These are phyloP conservation scores for Cremastinae sp. DNA, from an alignment of 2,888 invertebrate species.

Conservation along the genomic window DNA sequence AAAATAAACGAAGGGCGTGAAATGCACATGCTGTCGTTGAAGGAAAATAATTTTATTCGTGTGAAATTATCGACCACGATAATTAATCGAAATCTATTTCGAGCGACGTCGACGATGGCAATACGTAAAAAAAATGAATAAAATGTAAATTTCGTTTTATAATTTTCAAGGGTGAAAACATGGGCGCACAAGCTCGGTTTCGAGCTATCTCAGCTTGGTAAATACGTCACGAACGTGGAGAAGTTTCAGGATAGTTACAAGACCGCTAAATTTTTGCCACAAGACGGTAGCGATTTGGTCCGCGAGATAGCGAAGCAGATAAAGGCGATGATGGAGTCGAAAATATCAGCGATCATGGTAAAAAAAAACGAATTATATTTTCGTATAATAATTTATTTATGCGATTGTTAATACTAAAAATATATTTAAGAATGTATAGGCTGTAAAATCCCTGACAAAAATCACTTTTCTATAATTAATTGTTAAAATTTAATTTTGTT, in stretches of 20 bases:
- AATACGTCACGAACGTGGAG: slow-evolving; percentile 89
- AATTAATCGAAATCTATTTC: too few species aligned
- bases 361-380: slow-evolving; percentile 61
- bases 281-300: slow-evolving; percentile 89
- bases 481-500: too few species aligned
- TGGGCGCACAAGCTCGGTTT: slow-evolving; percentile 92
- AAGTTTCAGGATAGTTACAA: slow-evolving; percentile 92
- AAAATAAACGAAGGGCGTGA: not conserved
- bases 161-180: slow-evolving; percentile 84
- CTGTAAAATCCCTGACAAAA: too few species aligned
- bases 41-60: not conserved
- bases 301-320: slow-evolving; percentile 92
- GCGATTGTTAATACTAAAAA: too few species aligned
- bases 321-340: slow-evolving; percentile 92
- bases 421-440: too few species aligned
- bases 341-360: slow-evolving; percentile 92
- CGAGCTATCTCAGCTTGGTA: slow-evolving; percentile 90
- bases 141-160: slow-evolving; percentile 21
- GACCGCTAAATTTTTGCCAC: slow-evolving; percentile 87
- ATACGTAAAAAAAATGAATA: not conserved
- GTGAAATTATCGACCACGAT: too few species aligned
- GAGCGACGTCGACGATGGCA: too few species aligned
- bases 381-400: too few species aligned
- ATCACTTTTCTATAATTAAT: too few species aligned
- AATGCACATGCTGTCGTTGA: slow-evolving; percentile 38